A percentile compares a stretch with the other conserved stretches of the same genome.
Conservation (phyloP, 2,888 invertebrate species). For the Zhengitettix transpicula region DNA sequence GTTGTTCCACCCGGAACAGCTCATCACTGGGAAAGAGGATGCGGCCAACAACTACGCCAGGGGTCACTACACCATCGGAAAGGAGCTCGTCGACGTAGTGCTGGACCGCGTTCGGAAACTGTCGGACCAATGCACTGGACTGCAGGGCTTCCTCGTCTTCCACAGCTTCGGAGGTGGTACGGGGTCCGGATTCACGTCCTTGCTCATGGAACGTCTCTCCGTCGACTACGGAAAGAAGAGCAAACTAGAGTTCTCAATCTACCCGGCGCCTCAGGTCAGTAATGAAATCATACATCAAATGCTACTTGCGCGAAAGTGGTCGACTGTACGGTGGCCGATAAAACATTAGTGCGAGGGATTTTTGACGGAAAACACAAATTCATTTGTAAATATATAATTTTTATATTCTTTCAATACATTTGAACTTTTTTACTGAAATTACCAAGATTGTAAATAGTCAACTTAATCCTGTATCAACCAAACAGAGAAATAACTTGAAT, state of each 20-base stretch:
- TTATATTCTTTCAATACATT: no score
- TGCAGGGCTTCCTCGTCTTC: slow-evolving; percentile 43
- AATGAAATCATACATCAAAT: no score
- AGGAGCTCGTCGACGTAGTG: slow-evolving; percentile 38
- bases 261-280: slow-evolving; percentile 40
- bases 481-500: no score
- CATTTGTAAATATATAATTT: no score
- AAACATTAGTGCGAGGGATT: no score
- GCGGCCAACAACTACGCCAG: slow-evolving; percentile 37
- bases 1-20: slow-evolving; percentile 93
- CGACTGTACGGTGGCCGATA: no score
- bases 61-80: slow-evolving; percentile 55
- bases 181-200: slow-evolving; percentile 46
- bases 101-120: slow-evolving; percentile 18
- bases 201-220: slow-evolving; percentile 45
- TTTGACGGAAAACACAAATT: no score
- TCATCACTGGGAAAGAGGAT: slow-evolving; percentile 88
- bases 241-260: slow-evolving; percentile 46
- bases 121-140: slow-evolving; percentile 38
- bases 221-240: slow-evolving; percentile 50
- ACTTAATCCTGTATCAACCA: no score
- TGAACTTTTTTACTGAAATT: no score
- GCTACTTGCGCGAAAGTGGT: no score
- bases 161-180: slow-evolving; percentile 45
- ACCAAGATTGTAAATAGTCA: no score